Percentiles rank a stretch among this genome's conserved stretches.
Evolutionary conservation across 2,113 vertebrate species (phyloP).

Genomic region (Elanus axillaris): DNA sequence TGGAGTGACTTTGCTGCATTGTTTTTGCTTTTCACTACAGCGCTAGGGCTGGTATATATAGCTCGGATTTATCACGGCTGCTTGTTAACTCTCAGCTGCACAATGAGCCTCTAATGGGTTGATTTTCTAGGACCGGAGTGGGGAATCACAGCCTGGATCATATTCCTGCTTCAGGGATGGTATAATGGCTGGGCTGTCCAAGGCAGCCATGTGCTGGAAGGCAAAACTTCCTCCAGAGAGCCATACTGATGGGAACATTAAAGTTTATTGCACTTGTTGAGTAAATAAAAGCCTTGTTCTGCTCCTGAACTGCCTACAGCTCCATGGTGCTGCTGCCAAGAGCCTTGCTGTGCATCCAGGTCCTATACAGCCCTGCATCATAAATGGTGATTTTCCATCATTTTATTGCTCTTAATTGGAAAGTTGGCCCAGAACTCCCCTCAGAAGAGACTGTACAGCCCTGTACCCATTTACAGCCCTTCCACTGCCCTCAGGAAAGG

Average conservation of each 20-base stretch:
- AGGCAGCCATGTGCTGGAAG: background rate
- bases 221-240: background rate
- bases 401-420: background rate
- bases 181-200: background rate
- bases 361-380: background rate
- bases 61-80: background rate
- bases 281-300: background rate
- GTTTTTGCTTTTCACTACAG: background rate
- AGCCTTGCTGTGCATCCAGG: background rate
- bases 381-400: background rate
- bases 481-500: background rate
- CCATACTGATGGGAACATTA: background rate
- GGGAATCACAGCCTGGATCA: fast-evolving
- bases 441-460: background rate
- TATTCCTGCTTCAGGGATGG: background rate
- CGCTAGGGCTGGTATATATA: background rate
- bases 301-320: background rate
- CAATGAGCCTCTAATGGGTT: background rate
- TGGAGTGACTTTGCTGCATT: background rate
- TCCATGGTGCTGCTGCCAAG: background rate
- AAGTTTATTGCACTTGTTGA: background rate
- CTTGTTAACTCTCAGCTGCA: background rate
- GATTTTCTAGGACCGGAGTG: background rate
- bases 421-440: background rate
- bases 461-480: background rate